Percentiles rank a stretch among this genome's conserved stretches.
Conservation (phyloP, 2,888 invertebrate genomes). For the Xestobium rufovillosum region DNA sequence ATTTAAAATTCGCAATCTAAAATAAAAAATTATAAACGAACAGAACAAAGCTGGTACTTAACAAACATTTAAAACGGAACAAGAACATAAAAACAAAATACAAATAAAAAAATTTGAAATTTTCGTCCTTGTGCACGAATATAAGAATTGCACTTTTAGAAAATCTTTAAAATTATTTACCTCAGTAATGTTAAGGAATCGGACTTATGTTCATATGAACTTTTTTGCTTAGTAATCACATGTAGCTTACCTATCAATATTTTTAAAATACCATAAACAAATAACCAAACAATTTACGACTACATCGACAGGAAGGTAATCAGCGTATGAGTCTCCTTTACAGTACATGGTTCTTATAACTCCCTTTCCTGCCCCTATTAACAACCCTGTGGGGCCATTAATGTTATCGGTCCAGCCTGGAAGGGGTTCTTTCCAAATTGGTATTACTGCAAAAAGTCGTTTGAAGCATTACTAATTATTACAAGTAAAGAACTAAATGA, state of each 20-base stretch:
- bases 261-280: conserved; percentile 47
- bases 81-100: too few species aligned
- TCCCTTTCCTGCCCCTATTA: conserved; percentile 80
- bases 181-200: too few species aligned
- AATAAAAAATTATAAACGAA: too few species aligned
- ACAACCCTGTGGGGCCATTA: conserved; percentile 82
- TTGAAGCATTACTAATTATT: neutral
- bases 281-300: conserved; percentile 70
- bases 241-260: neutral
- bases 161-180: too few species aligned
- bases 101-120: too few species aligned
- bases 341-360: conserved; percentile 86
- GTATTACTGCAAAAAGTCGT: conserved; percentile 57
- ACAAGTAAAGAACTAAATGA: conserved; percentile 3
- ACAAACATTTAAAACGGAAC: too few species aligned
- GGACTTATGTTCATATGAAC: too few species aligned
- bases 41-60: too few species aligned
- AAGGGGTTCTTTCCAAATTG: conserved; percentile 74
- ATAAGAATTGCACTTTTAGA: too few species aligned
- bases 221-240: too few species aligned
- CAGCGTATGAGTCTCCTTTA: conserved; percentile 67
- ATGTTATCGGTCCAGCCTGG: conserved; percentile 92
- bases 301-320: conserved; percentile 73
- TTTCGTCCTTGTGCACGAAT: too few species aligned
- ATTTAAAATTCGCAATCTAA: too few species aligned